Evolutionary conservation across 2,888 invertebrate species (phyloP), one percentile per base, ranked within the genome.

Genomic region (Nephrocerus scutellatus): DNA sequence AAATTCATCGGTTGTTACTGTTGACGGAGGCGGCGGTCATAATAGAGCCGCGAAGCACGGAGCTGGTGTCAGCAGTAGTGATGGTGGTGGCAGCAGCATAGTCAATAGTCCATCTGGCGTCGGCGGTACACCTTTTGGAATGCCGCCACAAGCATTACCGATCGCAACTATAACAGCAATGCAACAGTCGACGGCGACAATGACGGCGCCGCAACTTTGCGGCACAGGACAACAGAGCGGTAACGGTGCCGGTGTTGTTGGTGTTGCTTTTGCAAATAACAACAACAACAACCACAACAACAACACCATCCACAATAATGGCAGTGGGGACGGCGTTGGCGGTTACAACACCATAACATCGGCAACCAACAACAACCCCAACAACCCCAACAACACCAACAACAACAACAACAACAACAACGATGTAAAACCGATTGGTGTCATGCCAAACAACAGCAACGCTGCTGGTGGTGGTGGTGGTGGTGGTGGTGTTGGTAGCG

Each of bases 401-500:
- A 22, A 31, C 10, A 48, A 45, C 24, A 40, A 40, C 9, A 41
- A 41, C 44, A 45, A 41, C 6, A 25, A 42, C 15, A 44, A 39
- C 10, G 45, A 39, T 15, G 45, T 42, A 35, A 52, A 49, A 12
- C 52, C 46, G 8, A 53, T 51, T 10, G 54, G 51, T 5, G 51
- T 50, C 3, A 16, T 31, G 8, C 25, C 39, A 7, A 50, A 37
- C 29, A 46, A 51, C 14, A 49, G 52, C 14, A 50, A 53, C 10
- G 52, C 49, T n/a, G 46, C 52, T 9, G 53, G 57, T 19, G 54
- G 55, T 22, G 62, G 58, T 19, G 56, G 56, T n/a, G 59, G 60
- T 58, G 63, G 62, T 41, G 64, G 66, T 13, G 65, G 66, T 23
- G 60, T 66, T 21, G 57, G 63, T 44, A 56, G 65, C 45, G 64